Conservation (phyloP, 2,888 invertebrate genomes). For the Buathra laborator region DNA sequence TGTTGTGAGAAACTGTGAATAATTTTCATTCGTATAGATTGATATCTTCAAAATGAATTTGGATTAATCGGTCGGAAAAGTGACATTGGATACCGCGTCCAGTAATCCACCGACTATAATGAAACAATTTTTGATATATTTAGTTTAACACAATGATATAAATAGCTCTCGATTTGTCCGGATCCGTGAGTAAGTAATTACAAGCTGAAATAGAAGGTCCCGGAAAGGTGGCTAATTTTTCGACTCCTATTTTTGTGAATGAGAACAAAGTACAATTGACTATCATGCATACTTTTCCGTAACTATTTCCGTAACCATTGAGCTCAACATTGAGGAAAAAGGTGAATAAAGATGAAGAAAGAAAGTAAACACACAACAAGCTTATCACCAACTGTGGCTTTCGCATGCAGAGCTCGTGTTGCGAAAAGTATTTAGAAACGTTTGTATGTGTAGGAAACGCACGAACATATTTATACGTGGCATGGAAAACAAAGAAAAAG, state of each 20-base stretch:
- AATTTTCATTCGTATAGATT: background rate
- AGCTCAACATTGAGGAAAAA: background rate
- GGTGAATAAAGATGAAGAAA: too few relatives aligned
- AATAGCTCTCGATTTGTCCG: too few relatives aligned
- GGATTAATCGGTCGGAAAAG: background rate
- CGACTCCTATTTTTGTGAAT: background rate
- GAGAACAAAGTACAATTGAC: background rate
- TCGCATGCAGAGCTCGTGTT: constrained; percentile 1
- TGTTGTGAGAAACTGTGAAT: too few relatives aligned
- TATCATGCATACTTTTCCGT: background rate
- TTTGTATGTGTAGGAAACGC: constrained; percentile 5
- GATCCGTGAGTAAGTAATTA: background rate
- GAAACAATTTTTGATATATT: background rate
- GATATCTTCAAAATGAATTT: background rate
- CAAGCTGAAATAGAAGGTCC: background rate
- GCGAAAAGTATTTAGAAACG: background rate
- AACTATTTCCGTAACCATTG: background rate
- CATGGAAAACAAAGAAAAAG: constrained; percentile 12
- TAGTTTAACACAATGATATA: too few relatives aligned
- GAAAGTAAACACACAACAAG: background rate
- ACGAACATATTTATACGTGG: background rate
- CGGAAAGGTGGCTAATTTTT: background rate
- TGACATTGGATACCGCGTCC: background rate
- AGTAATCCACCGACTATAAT: background rate
- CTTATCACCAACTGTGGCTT: background rate